Evolutionary conservation across 2,113 vertebrate genomes (phyloP), one percentile per base, ranked within the genome.

Genomic region (Tenrec ecaudatus): DNA sequence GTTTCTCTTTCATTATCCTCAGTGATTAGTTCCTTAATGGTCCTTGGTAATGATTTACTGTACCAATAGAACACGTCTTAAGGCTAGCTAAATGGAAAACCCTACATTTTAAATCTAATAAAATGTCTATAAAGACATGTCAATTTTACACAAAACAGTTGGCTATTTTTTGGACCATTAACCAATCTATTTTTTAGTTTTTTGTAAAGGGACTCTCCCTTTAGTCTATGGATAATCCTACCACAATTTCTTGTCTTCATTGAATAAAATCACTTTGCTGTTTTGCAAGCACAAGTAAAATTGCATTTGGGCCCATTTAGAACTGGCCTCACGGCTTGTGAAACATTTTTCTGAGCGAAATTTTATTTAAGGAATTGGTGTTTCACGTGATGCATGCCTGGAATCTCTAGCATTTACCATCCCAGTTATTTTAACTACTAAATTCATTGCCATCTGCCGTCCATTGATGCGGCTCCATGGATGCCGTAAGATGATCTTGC

Each of bases 321-420:
- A 92, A 78, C 68, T 88, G 7, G 47, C 47, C 47, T 27, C 38
- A 85, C 40, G 89, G 9, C 36, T 94, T 92, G 12, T 82, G 62
- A 95, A 92, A 47, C 23, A 29, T 84, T 96, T 92, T 73, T 77
- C 82, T 68, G 68, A 91, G 84, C 86, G 79, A 82, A 78, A 66
- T 91, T 80, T 83, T 94, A 86, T 89, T 96, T 88, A 27, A 78
- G 38, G 87, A 81, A 84, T 57, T 84, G 86, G 25, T 84, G 64
- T 84, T 92, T 88, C 83, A 80, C n/a, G 64, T 68, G 31, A 23
- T 86, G 60, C 79, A 57, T 79, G 10, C 87, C 66, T 36, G 84
- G 29, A 85, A 90, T 31, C 53, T 47, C 57, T 79, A 76, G 73
- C 33, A 43, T 94, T 92, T 78, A 53, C 27, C 47, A 38, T 62